Evolutionary conservation across 2,797 vertebrate genomes (phyloP).

Genomic region (Lates japonicus): DNA sequence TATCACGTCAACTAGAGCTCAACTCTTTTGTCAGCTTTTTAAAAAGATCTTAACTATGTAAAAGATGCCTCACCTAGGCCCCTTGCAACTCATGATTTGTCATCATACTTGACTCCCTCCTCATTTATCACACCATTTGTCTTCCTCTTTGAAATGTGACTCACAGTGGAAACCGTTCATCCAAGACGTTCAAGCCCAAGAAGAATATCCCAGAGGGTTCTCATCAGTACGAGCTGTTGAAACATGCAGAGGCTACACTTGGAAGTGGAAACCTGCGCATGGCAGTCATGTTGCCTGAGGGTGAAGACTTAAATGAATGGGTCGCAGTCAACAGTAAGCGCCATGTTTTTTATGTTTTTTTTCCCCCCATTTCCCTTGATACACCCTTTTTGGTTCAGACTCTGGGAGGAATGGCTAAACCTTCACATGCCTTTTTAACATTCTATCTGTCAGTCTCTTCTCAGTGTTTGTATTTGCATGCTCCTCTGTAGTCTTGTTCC

Average conservation of each 20-base stretch:
- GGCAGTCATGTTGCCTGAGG: slow-evolving; percentile 98
- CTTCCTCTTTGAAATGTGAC: slow-evolving; percentile 56
- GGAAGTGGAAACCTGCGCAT: slow-evolving; percentile 98
- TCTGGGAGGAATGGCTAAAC: slow-evolving; percentile 2
- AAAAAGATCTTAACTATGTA: background rate
- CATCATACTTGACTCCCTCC: slow-evolving; percentile 8
- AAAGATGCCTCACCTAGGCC: background rate
- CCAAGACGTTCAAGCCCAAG: slow-evolving; percentile 99
- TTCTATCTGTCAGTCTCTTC: background rate
- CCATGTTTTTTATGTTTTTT: slow-evolving; percentile 25
- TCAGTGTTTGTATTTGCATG: slow-evolving; percentile 2
- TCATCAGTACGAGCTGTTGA: slow-evolving; percentile 98
- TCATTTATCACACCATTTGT: slow-evolving; percentile 25
- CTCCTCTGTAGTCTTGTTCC: slow-evolving; percentile 3
- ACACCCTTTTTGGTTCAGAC: slow-evolving; percentile 15
- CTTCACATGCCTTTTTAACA: background rate
- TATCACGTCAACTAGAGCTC: background rate
- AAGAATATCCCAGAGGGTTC: slow-evolving; percentile 99
- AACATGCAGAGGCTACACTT: slow-evolving; percentile 97
- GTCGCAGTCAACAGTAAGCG: slow-evolving; percentile 99
- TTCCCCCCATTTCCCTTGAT: background rate
- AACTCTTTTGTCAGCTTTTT: slow-evolving; percentile 14
- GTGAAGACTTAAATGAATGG: slow-evolving; percentile 98
- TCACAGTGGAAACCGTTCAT: slow-evolving; percentile 93
- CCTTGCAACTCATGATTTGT: slow-evolving; percentile 33